A percentile compares a stretch with the other conserved stretches of the same genome.
Conservation (phyloP, 2,113 vertebrate species). For the Solenodon paradoxus region DNA sequence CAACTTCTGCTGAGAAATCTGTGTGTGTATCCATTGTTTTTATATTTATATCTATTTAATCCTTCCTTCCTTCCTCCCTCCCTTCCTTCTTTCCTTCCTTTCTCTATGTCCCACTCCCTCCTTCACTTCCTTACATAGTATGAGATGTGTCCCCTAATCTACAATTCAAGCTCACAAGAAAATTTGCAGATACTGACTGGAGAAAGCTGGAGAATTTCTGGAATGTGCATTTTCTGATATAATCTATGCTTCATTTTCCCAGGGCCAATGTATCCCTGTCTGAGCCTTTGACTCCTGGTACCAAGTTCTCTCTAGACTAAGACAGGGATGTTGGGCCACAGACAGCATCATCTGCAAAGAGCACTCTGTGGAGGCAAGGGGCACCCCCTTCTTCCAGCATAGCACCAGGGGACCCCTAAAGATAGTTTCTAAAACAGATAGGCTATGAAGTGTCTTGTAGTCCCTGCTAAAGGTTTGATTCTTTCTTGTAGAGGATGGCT, state of each 20-base stretch:
- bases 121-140: no score
- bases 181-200: not conserved
- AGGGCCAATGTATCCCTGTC: not conserved
- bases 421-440: not conserved
- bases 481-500: not conserved
- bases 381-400: not conserved
- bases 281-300: not conserved
- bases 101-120: not conserved
- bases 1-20: not conserved
- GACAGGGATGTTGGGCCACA: not conserved
- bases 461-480: not conserved
- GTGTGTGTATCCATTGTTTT: not conserved
- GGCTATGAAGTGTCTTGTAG: not conserved
- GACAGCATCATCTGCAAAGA: not conserved
- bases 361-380: not conserved
- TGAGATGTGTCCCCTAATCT: not conserved
- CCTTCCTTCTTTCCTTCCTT: not conserved
- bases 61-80: not conserved
- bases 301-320: not conserved
- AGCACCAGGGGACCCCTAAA: rapidly evolving
- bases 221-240: not conserved
- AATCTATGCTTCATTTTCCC: not conserved
- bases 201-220: not conserved
- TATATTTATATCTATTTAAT: not conserved
- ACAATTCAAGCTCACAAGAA: not conserved